phyloP scores from a whole-genome alignment of 2,797 vertebrate genomes.

The Sibirionetta formosa region DNA sequence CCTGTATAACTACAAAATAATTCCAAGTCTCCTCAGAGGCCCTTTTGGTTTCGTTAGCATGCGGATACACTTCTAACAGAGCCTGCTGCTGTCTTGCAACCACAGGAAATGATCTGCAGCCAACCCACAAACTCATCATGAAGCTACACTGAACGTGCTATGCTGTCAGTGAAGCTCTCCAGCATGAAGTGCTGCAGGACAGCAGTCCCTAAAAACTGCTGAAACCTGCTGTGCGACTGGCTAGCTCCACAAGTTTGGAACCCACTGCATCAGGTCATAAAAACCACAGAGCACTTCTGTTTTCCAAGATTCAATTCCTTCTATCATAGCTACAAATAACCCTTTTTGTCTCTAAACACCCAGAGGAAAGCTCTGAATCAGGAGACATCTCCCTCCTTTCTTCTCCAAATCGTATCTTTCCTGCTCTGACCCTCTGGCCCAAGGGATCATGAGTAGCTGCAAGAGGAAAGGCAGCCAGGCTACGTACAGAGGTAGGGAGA shows the following conservation, averaged over 20 bases:
- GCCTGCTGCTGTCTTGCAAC: not conserved
- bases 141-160: too few relatives aligned
- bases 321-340: not conserved
- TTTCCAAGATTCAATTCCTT: not conserved
- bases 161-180: not conserved
- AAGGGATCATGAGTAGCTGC: fast-evolving
- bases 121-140: not conserved
- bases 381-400: fast-evolving
- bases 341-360: not conserved
- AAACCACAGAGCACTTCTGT: not conserved
- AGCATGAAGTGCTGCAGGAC: not conserved
- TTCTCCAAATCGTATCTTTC: not conserved
- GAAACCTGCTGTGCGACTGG: not conserved
- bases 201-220: not conserved
- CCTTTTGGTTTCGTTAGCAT: not conserved
- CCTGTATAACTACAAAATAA: not conserved
- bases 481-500: not conserved
- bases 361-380: not conserved
- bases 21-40: not conserved
- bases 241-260: not conserved
- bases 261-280: too few relatives aligned
- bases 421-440: not conserved
- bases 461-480: not conserved
- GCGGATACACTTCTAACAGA: not conserved
- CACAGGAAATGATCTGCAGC: not conserved